phyloP scores from a whole-genome alignment of 2,888 invertebrate species.

The Hybos culiciformis region DNA sequence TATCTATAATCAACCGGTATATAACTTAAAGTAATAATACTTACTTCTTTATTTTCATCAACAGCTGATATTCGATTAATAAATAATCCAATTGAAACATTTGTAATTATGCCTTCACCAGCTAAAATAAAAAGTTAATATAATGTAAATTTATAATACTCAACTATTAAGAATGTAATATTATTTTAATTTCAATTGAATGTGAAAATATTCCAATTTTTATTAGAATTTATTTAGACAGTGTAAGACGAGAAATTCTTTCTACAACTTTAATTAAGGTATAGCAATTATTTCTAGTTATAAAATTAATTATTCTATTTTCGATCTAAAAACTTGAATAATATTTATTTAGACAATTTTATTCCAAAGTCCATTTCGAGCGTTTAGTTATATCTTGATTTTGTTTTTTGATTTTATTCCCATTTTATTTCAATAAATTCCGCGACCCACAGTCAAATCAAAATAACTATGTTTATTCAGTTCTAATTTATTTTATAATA shows the following conservation, averaged over 20 bases:
- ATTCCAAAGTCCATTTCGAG: no score
- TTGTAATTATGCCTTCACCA: conserved; percentile 25
- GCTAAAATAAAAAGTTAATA: conserved; percentile 3
- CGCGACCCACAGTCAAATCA: no score
- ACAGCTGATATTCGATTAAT: conserved; percentile 49
- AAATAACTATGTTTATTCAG: no score
- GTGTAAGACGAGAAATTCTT: neutral
- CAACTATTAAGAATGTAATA: conserved; percentile 1
- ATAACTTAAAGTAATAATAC: conserved; percentile 2
- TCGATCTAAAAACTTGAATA: no score
- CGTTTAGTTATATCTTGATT: no score
- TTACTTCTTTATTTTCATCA: conserved; percentile 50
- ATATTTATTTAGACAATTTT: no score
- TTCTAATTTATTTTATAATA: no score
- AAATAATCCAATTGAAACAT: conserved; percentile 46
- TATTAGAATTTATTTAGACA: neutral
- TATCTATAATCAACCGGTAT: neutral
- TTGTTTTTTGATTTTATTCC: no score
- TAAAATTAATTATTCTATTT: neutral
- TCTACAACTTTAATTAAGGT: neutral
- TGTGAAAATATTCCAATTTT: neutral
- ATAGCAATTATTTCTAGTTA: neutral
- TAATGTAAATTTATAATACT: neutral
- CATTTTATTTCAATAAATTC: no score
- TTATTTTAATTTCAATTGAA: conserved; percentile 1